Conservation (phyloP, 30 jellyfish, hydroid and myxozoan species). For the Phacellophora camtschatica region DNA sequence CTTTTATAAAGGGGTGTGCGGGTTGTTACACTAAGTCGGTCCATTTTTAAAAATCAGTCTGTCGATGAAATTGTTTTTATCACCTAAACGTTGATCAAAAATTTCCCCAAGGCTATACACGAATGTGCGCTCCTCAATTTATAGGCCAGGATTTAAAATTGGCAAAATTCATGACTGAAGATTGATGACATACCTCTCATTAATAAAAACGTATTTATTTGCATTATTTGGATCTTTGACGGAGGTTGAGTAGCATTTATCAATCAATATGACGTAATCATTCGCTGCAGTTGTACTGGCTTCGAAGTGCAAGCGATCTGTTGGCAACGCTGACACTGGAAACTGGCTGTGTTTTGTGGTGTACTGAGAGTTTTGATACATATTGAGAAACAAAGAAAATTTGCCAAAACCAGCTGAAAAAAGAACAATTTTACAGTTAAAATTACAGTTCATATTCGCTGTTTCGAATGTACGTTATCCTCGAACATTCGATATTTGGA, state of each 20-base stretch:
- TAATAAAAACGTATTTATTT: slow-evolving; percentile 5
- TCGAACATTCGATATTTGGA: too few relatives aligned
- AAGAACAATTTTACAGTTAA: neutral
- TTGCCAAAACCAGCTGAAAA: slow-evolving; percentile 53
- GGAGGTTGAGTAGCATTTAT: slow-evolving; percentile 45
- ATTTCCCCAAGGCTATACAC: too few relatives aligned
- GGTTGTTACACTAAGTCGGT: too few relatives aligned
- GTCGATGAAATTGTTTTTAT: too few relatives aligned
- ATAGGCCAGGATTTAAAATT: too few relatives aligned
- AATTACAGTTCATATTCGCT: too few relatives aligned
- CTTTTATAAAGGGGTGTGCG: too few relatives aligned
- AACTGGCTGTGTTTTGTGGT: neutral
- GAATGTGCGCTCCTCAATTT: too few relatives aligned
- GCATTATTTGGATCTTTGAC: slow-evolving; percentile 20
- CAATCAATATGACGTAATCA: slow-evolving; percentile 1
- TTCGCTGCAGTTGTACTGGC: slow-evolving; percentile 25
- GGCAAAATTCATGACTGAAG: too few relatives aligned
- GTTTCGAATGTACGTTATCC: too few relatives aligned
- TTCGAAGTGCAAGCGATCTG: slow-evolving; percentile 39
- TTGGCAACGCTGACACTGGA: slow-evolving; percentile 21
- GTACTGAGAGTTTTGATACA: slow-evolving; percentile 2
- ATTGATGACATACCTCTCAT: slow-evolving; percentile 43
- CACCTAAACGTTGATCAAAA: too few relatives aligned
- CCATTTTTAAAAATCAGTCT: too few relatives aligned
- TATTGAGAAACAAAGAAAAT: neutral